Percentiles rank a stretch among this genome's conserved stretches.
Evolutionary conservation across 64 coral and sea anemone species (phyloP).

Genomic region (Stylophora pistillata): DNA sequence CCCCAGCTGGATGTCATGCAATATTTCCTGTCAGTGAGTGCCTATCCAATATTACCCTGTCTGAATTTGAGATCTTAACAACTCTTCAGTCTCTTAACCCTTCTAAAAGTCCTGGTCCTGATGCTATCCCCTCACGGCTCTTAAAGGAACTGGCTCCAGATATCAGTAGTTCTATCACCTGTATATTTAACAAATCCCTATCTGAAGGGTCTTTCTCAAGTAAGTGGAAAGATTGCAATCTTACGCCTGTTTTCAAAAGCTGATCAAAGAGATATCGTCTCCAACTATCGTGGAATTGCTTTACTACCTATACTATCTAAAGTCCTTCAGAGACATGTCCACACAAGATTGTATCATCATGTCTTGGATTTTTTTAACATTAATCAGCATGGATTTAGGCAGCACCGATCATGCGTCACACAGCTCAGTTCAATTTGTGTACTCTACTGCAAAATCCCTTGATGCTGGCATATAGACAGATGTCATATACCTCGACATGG

Average conservation of each 20-base stretch:
- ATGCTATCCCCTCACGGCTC: slow-evolving; percentile 23
- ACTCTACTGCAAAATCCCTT: too few relatives aligned
- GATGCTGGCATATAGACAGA: slow-evolving; percentile 40
- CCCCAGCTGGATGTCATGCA: slow-evolving; percentile 48
- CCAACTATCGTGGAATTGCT: slow-evolving; percentile 37
- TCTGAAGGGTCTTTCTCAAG: slow-evolving; percentile 32
- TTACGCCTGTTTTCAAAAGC: slow-evolving; percentile 54
- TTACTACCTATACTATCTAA: slow-evolving; percentile 50
- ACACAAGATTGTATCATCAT: slow-evolving; percentile 29
- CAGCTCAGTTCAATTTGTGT: slow-evolving; percentile 31
- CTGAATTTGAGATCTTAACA: neutral
- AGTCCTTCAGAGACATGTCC: slow-evolving; percentile 33
- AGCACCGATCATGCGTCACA: slow-evolving; percentile 17
- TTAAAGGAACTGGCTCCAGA: slow-evolving; percentile 41
- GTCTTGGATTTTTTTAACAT: slow-evolving; percentile 28
- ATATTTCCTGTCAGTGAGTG: slow-evolving; percentile 22
- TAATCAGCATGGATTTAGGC: slow-evolving; percentile 50
- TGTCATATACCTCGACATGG: slow-evolving; percentile 51
- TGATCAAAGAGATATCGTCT: slow-evolving; percentile 20
- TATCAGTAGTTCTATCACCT: slow-evolving; percentile 44
- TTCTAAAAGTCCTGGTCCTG: slow-evolving; percentile 39
- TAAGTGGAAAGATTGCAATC: slow-evolving; percentile 44
- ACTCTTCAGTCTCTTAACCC: slow-evolving; percentile 31
- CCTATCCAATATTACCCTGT: slow-evolving; percentile 7
- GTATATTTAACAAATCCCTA: slow-evolving; percentile 42